Conservation (phyloP, 35 echinoderm and acorn worm species). For the Patiria miniata region DNA sequence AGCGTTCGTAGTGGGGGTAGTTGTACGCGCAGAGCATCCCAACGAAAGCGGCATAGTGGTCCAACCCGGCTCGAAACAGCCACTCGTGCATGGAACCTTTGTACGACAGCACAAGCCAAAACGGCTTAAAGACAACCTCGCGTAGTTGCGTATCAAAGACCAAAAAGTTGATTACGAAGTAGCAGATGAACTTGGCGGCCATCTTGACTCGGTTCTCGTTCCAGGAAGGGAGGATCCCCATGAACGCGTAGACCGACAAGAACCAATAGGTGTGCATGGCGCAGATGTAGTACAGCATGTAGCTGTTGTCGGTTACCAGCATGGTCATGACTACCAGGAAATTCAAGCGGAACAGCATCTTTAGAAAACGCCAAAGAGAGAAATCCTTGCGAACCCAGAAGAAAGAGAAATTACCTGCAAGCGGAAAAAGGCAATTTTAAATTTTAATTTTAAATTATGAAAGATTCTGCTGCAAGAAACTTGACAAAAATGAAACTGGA, state of each 20-base stretch:
- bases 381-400: slow-evolving; percentile 86
- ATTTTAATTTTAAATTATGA: too few species aligned
- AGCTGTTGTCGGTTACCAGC: slow-evolving; percentile 66
- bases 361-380: slow-evolving; percentile 68
- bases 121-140: slow-evolving; percentile 44
- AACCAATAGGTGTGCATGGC: slow-evolving; percentile 93
- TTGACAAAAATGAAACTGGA: too few species aligned
- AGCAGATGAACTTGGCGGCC: slow-evolving; percentile 65
- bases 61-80: slow-evolving; percentile 64
- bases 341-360: slow-evolving; percentile 82
- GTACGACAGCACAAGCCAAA: slow-evolving; percentile 61
- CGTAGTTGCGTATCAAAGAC: slow-evolving; percentile 67
- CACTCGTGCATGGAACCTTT: slow-evolving; percentile 69
- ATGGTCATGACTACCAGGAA: slow-evolving; percentile 63
- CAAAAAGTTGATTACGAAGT: slow-evolving; percentile 55
- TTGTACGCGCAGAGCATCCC: slow-evolving; percentile 84
- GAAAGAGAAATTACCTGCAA: slow-evolving; percentile 84
- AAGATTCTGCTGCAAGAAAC: too few species aligned
- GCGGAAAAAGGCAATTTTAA: too few species aligned
- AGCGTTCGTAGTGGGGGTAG: slow-evolving; percentile 68
- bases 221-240: slow-evolving; percentile 66
- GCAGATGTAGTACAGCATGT: slow-evolving; percentile 90
- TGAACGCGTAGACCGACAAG: slow-evolving; percentile 69
- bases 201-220: slow-evolving; percentile 57
- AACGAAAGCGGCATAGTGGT: slow-evolving; percentile 71